Conservation (phyloP, 2,888 invertebrate genomes). For the Acronicta leporina region DNA sequence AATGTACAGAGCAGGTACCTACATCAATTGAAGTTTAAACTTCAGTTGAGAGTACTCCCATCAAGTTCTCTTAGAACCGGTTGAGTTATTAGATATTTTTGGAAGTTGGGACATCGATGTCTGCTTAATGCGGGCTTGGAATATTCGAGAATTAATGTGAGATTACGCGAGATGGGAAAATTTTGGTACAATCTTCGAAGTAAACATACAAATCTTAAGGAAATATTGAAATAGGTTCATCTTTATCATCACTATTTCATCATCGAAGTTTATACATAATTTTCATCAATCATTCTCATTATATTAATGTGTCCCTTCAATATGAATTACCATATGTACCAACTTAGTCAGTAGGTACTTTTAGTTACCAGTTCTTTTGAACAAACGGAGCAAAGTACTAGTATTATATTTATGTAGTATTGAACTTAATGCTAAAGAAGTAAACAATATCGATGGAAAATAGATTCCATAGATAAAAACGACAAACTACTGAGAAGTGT, state of each 20-base stretch:
- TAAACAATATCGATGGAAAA: not conserved
- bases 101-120: constrained; percentile 20
- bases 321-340: too few species aligned
- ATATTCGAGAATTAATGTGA: not conserved
- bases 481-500: not conserved
- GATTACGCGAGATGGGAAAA: not conserved
- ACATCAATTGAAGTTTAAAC: constrained; percentile 57
- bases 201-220: too few species aligned
- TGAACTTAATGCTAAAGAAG: not conserved
- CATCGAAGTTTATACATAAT: too few species aligned
- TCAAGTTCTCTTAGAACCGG: constrained; percentile 17
- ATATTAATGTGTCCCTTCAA: too few species aligned
- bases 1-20: constrained; percentile 55
- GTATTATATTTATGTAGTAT: not conserved
- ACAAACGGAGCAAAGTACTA: not conserved
- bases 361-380: too few species aligned
- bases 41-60: constrained; percentile 30
- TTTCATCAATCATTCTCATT: too few species aligned
- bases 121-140: constrained; percentile 6
- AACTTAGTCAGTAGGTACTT: too few species aligned
- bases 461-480: not conserved
- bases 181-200: not conserved
- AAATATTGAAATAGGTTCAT: too few species aligned
- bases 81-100: constrained; percentile 41
- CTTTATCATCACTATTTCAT: too few species aligned